Percentiles rank a stretch among this genome's conserved stretches.
Evolutionary conservation across 2,888 invertebrate genomes (phyloP).

Genomic region (Caenorhabditis panamensis): DNA sequence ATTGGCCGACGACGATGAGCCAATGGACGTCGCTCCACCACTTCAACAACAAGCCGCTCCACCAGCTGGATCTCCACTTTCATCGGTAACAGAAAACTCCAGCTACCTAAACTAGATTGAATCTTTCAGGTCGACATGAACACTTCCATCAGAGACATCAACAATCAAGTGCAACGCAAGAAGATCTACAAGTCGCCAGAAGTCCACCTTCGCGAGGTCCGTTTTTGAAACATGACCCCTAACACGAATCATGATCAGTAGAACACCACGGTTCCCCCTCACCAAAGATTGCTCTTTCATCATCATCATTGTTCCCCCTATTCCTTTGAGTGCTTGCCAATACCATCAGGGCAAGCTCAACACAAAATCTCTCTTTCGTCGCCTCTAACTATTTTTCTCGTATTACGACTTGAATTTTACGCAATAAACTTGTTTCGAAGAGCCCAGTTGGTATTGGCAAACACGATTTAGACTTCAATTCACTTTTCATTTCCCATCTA

Average conservation of each 20-base stretch:
- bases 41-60: slow-evolving; percentile 16
- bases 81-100: slow-evolving; percentile 7
- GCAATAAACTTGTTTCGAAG: slow-evolving; percentile 44
- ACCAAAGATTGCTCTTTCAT: too few species aligned
- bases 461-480: not conserved
- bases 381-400: slow-evolving; percentile 7
- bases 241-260: not conserved
- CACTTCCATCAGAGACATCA: slow-evolving; percentile 40
- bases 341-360: slow-evolving; percentile 42
- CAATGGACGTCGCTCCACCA: slow-evolving; percentile 48
- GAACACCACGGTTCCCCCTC: not conserved
- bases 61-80: slow-evolving; percentile 30
- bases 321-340: slow-evolving; percentile 30
- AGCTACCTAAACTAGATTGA: not conserved
- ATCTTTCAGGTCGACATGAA: slow-evolving; percentile 51
- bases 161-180: slow-evolving; percentile 57
- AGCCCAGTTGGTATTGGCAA: slow-evolving; percentile 40
- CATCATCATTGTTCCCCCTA: too few species aligned
- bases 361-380: not conserved
- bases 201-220: slow-evolving; percentile 45
- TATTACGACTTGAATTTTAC: slow-evolving; percentile 15
- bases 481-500: too few species aligned
- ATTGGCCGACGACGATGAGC: slow-evolving; percentile 72
- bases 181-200: slow-evolving; percentile 25
- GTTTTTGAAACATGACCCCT: slow-evolving; percentile 29